Percentiles rank a stretch among this genome's conserved stretches.
Evolutionary conservation across 1,140 invertebrate species (phyloP).

Genomic region (Limonius californicus): DNA sequence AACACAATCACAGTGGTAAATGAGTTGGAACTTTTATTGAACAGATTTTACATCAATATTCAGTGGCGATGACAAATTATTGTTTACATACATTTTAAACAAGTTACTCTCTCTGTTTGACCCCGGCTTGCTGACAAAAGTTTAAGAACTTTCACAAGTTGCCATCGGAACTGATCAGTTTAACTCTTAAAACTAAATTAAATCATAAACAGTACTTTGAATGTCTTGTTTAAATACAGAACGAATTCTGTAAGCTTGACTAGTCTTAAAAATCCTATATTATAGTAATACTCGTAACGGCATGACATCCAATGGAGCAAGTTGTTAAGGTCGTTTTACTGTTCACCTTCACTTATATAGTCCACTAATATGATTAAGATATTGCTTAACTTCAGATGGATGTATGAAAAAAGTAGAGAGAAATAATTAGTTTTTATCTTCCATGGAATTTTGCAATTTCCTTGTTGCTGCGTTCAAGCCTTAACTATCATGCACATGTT

Average conservation of each 20-base stretch:
- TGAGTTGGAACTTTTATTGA: not conserved
- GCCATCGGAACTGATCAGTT: not conserved
- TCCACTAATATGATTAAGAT: no score
- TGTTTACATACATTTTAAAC: not conserved
- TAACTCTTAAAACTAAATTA: not conserved
- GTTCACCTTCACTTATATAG: not conserved
- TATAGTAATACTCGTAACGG: not conserved
- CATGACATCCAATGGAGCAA: not conserved
- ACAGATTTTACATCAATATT: not conserved
- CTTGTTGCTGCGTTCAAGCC: no score
- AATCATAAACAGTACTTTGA: not conserved
- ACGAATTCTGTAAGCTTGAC: not conserved
- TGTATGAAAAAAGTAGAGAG: no score
- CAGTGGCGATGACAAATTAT: not conserved
- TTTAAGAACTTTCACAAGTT: no score
- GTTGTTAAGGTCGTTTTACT: not conserved
- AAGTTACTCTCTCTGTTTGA: no score
- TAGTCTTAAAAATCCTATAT: not conserved
- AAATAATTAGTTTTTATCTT: no score
- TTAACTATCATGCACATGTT: no score
- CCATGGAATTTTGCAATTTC: no score
- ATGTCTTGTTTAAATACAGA: not conserved
- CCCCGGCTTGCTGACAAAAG: no score
- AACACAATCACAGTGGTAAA: not conserved
- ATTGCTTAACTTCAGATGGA: no score